Percentiles rank a stretch among this genome's conserved stretches.
Evolutionary conservation across 2,797 vertebrate genomes (phyloP).

Genomic region (Pantherophis vulpinus): DNA sequence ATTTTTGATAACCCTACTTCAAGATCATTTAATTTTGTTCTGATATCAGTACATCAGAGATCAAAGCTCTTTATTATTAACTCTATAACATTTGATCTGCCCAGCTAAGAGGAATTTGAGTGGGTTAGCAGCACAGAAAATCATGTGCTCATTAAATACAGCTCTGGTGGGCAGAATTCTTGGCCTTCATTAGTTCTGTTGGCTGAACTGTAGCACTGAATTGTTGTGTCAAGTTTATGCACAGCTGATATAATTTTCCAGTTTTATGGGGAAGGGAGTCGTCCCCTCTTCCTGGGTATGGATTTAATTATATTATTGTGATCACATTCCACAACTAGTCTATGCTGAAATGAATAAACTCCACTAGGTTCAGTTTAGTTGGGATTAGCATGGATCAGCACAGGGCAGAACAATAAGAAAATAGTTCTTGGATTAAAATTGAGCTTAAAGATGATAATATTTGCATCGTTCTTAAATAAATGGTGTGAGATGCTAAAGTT

Average conservation of each 20-base stretch:
- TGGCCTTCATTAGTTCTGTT: background rate
- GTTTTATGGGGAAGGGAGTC: background rate
- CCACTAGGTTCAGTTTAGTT: background rate
- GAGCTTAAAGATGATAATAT: background rate
- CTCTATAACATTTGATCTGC: conserved; percentile 6
- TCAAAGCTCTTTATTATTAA: conserved; percentile 1
- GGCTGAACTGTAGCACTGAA: background rate
- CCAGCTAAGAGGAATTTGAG: background rate
- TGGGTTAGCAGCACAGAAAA: conserved; percentile 40
- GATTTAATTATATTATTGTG: conserved; percentile 3
- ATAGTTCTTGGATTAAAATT: background rate
- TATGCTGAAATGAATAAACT: background rate
- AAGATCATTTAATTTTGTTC: conserved; percentile 3
- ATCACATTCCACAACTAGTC: background rate
- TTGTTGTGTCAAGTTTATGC: background rate
- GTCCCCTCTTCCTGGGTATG: background rate
- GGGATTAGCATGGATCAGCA: background rate
- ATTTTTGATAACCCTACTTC: background rate
- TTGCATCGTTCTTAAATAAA: background rate
- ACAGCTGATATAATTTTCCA: conserved; percentile 8
- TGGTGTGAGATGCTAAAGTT: background rate
- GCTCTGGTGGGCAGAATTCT: conserved; percentile 11
- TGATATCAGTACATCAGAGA: background rate
- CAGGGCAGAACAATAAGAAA: background rate
- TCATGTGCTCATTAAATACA: conserved; percentile 3